Evolutionary conservation across 2,888 invertebrate genomes (phyloP), one percentile per base, ranked within the genome.

Genomic region (Himalopsyche anomala): DNA sequence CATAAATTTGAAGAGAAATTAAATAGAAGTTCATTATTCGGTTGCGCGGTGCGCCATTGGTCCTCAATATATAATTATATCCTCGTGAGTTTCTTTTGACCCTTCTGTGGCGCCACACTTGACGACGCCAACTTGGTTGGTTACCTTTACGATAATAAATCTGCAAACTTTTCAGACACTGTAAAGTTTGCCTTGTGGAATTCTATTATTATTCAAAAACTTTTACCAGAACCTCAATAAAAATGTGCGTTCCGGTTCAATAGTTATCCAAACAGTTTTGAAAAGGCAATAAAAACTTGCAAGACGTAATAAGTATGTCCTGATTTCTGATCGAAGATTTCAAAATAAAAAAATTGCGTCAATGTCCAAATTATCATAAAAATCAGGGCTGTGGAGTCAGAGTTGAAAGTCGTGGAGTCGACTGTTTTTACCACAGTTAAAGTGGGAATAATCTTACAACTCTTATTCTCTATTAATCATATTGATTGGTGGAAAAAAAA

Each of bases 121-220:
- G 36, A 74, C 19, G 74, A 38, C 74, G 74, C 74, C 74, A 74
- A 74, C 74, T 74, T 15, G 74, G 74, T 74, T 38, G 74, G 74
- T 74, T 74, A 74, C 74, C 74, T 74, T 74, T 74, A 36, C 74
- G 74, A 74, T 74, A 74, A 74, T 74, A 74, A 74, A 74, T 74
- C 74, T 74, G 36, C 38, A 74, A 74, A 74, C 28, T 74, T 74
- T 74, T 74, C 74, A 74, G 74, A 74, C 74, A 12, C 74, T 74
- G 74, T 74, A 38, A 74, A 74, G 12, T 74, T 74, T 74, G 12
- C 74, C 74, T 38, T 36, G 12, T 69, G 74, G 74, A 74, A 74
- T 74, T 38, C 74, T 36, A 74, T 74, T 74, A 74, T 36, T 74
- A 74, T 36, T 38, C 36, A 74, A 38, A 15, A 74, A 74, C 74